These are phyloP conservation scores for Apaloderma vittatum DNA, from an alignment of 2,113 vertebrate species.

Conservation along the genomic window DNA sequence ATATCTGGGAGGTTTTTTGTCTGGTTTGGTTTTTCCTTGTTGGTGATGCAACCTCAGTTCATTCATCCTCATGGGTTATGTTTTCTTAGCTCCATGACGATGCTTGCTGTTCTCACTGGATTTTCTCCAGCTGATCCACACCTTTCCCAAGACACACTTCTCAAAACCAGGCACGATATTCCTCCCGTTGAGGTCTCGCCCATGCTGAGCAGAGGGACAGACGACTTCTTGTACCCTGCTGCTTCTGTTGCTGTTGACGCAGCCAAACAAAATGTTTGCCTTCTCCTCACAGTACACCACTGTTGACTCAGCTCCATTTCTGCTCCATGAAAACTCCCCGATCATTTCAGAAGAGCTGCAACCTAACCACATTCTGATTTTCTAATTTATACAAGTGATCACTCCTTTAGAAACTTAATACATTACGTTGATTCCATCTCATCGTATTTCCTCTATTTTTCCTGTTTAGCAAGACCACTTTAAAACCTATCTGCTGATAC, in stretches of 20 bases:
- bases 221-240: background rate
- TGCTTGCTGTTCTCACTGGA: background rate
- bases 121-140: background rate
- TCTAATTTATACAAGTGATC: background rate
- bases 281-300: background rate
- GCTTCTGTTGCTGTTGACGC: background rate
- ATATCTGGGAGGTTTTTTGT: background rate
- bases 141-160: background rate
- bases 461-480: background rate
- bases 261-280: slow-evolving; percentile 31
- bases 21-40: background rate
- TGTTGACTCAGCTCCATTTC: background rate
- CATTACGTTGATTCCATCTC: background rate
- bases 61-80: background rate
- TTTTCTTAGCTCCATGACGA: background rate
- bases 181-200: background rate
- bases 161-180: background rate
- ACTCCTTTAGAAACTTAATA: background rate
- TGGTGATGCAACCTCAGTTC: background rate
- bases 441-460: background rate
- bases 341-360: background rate
- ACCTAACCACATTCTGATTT: background rate
- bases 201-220: slow-evolving; percentile 15
- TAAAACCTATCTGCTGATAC: background rate
- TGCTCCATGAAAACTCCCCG: background rate